Evolutionary conservation across 1,140 invertebrate species (phyloP).

Genomic region (Drosophila nigromelanica): DNA sequence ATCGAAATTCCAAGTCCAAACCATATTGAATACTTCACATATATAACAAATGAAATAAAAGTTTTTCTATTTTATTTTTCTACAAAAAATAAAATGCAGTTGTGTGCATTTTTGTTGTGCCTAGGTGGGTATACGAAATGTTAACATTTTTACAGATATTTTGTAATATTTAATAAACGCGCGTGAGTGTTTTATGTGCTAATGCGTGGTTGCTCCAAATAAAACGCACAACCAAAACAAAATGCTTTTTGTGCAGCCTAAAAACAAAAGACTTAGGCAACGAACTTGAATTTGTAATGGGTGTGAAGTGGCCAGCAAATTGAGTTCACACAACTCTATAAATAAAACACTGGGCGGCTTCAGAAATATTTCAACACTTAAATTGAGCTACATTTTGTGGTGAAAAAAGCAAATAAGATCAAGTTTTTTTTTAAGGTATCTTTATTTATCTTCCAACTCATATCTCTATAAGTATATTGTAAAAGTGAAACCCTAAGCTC

Average conservation of each 20-base stretch:
- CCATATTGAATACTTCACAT: conserved; percentile 6
- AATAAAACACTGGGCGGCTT: conserved; percentile 11
- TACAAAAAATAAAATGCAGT: conserved; percentile 56
- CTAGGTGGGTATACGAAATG: conserved; percentile 66
- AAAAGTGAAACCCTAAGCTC: conserved; percentile 54
- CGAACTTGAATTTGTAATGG: conserved; percentile 53
- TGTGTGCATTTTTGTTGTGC: conserved; percentile 59
- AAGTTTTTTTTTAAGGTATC: conserved; percentile 5
- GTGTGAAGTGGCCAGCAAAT: conserved; percentile 4
- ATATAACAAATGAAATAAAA: conserved; percentile 41
- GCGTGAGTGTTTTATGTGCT: conserved; percentile 51
- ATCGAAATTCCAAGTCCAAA: conserved; percentile 37
- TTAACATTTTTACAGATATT: conserved; percentile 8
- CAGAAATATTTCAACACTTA: conserved; percentile 15
- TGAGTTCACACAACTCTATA: conserved; percentile 2
- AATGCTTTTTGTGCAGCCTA: neutral
- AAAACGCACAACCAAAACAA: neutral
- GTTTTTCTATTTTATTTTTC: conserved; percentile 1
- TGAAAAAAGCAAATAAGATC: neutral
- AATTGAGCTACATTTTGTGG: neutral
- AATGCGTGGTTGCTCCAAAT: conserved; percentile 41
- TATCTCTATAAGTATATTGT: neutral
- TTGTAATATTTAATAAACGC: conserved; percentile 49
- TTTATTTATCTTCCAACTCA: neutral
- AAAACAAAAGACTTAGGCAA: conserved; percentile 80